Base-by-base conservation (phyloP, 2,888 invertebrate species). In the Dendrolimus pini region DNA sequence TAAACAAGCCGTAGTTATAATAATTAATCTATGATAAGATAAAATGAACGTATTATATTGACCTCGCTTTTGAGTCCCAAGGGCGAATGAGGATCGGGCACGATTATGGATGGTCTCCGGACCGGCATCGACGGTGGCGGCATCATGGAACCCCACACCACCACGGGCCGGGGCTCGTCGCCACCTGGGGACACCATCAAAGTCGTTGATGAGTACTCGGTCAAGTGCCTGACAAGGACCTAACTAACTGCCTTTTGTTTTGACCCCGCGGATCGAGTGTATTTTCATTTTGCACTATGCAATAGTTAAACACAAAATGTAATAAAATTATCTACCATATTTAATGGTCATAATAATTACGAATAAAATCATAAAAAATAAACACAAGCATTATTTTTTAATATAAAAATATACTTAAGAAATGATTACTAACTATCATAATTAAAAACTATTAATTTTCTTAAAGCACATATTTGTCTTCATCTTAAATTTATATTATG, bases 61-160 rank as follows among this genome's bases (percentile, higher is more conserved):
- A 86, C 85, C 80, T 87, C 88, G 66, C 82, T 93, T 79, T 95
- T 95, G 55, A 94, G 85, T 10, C 89, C 91, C 60, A 92, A 91
- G 3, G 92, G 91, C 54, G 91, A 87, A 68, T 90, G 88, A 57
- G 91, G 86, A 68, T 93, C 93, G 41, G 92, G 92, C 58, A 92
- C 77, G 55, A 93, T 92, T 67, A 91, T 71, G 41, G 95, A 93
- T 47, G 94, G 91, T 7, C 95, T 89, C 18, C 95, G 92, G 62
- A 92, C 92, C 47, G 94, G 92, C 69, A 93, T 86, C 60, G 94
- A 91, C 93, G 73, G 93, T 92, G 68, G 93, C 80, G 92, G 80
- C 81, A 75, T 81, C 76, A 71, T 93, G 56, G 71, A 75, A 52
- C 79, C 82, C 86, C 87, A 87, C 77, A 80, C 64, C 60, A 82